phyloP scores from a whole-genome alignment of 2,888 invertebrate genomes.

The Drosophila multiciliata region DNA sequence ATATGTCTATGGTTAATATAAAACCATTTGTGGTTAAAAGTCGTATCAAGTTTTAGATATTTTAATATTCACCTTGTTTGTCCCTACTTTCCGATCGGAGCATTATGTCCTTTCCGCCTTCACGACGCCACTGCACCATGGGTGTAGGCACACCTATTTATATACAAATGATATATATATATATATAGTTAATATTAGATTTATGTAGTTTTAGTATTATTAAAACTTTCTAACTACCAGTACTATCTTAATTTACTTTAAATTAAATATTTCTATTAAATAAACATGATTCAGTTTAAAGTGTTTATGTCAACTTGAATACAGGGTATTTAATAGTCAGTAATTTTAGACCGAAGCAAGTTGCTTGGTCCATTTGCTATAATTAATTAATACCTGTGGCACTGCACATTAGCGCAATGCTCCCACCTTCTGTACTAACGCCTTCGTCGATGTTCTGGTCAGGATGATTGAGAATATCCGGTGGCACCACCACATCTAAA shows the following conservation, averaged over 20 bases:
- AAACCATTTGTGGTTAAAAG: too few relatives aligned
- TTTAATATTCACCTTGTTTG: constrained; percentile 86
- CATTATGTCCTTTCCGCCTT: constrained; percentile 91
- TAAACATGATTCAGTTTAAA: neutral
- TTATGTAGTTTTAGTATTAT: neutral
- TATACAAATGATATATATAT: neutral
- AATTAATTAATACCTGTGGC: constrained; percentile 86
- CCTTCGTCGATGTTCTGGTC: constrained; percentile 87
- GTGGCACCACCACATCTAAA: constrained; percentile 94
- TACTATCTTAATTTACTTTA: neutral
- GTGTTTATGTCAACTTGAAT: neutral
- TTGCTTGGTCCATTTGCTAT: neutral
- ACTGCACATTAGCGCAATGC: constrained; percentile 90
- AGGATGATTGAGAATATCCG: constrained; percentile 90
- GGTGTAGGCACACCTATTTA: constrained; percentile 90
- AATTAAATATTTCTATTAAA: neutral
- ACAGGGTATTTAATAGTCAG: neutral
- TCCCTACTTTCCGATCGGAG: constrained; percentile 91
- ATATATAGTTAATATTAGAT: neutral
- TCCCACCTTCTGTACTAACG: constrained; percentile 92
- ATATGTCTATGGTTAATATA: neutral
- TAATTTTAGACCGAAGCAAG: neutral
- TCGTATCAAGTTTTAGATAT: neutral
- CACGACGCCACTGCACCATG: constrained; percentile 90
- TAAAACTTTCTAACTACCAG: neutral